Evolutionary conservation across 2,113 vertebrate species (phyloP).

Genomic region (Caretta caretta): DNA sequence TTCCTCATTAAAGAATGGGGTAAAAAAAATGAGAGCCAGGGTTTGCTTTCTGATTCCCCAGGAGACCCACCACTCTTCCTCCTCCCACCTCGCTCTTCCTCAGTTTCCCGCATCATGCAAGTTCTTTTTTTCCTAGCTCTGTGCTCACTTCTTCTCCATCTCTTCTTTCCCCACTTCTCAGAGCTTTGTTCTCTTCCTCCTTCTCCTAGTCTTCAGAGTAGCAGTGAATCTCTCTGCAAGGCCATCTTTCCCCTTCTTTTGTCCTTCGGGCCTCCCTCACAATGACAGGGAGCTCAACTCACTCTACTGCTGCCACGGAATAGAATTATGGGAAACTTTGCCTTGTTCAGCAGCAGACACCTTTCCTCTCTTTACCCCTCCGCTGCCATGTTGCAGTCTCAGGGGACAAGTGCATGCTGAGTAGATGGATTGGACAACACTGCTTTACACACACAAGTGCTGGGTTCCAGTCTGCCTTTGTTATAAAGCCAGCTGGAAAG

Average conservation of each 20-base stretch:
- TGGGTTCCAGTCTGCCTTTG: fast-evolving
- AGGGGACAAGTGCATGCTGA: fast-evolving
- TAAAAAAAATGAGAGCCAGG: neutral
- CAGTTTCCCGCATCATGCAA: neutral
- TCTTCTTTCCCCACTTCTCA: neutral
- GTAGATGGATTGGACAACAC: neutral
- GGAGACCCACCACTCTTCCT: neutral
- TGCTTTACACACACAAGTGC: fast-evolving
- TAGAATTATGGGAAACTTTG: neutral
- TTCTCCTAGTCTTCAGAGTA: neutral
- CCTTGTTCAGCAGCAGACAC: neutral
- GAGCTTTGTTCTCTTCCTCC: neutral
- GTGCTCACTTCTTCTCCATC: neutral
- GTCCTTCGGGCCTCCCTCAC: neutral
- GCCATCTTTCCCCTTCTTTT: neutral
- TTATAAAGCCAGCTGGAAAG: neutral
- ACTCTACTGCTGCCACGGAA: neutral
- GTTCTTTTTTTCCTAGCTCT: neutral
- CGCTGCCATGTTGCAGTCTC: neutral
- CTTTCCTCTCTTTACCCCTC: neutral
- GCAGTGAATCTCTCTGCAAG: neutral
- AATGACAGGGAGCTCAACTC: neutral
- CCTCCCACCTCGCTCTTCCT: neutral
- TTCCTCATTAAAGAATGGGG: neutral
- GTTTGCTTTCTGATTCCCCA: neutral